Evolutionary conservation across 2,888 invertebrate genomes (phyloP).

Genomic region (Acrocyrtus sp.): DNA sequence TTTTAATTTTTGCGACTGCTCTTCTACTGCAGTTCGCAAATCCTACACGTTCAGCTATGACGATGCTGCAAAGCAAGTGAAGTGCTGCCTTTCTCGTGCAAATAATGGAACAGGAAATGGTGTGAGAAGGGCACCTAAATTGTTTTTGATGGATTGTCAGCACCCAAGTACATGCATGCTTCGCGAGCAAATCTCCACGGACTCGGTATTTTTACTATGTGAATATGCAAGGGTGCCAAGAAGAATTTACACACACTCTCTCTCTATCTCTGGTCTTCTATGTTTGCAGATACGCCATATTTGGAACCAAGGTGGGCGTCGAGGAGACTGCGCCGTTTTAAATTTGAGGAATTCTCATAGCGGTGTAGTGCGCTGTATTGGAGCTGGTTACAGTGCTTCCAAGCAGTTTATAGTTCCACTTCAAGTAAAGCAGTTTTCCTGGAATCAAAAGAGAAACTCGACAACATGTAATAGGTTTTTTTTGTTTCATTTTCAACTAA

Average conservation of each 20-base stretch:
- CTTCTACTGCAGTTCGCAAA: too few species aligned
- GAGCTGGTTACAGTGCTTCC: conserved; percentile 42
- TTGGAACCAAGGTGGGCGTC: conserved; percentile 29
- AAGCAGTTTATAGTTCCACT: conserved; percentile 47
- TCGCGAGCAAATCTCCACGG: conserved; percentile 31
- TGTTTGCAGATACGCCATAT: conserved; percentile 1
- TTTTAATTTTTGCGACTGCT: too few species aligned
- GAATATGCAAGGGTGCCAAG: too few species aligned
- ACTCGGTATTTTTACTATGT: conserved; percentile 9
- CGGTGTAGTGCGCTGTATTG: conserved; percentile 44
- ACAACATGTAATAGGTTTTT: conserved; percentile 48
- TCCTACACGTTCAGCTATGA: conserved; percentile 53
- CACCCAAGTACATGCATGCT: conserved; percentile 54
- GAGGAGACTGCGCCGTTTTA: conserved; percentile 22
- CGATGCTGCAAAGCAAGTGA: conserved; percentile 44
- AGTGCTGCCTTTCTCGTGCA: too few species aligned
- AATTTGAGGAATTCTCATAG: conserved; percentile 24
- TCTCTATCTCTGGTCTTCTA: not conserved
- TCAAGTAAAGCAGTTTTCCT: not conserved
- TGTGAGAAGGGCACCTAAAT: conserved; percentile 54
- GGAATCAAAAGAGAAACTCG: conserved; percentile 25
- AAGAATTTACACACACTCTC: not conserved
- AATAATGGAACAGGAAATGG: too few species aligned
- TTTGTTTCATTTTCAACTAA: too few species aligned
- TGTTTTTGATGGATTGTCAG: conserved; percentile 53